A percentile compares a stretch with the other conserved stretches of the same genome.
These are phyloP conservation scores for Damaliscus lunatus DNA, from an alignment of 2,113 vertebrate genomes.

Conservation along the genomic window DNA sequence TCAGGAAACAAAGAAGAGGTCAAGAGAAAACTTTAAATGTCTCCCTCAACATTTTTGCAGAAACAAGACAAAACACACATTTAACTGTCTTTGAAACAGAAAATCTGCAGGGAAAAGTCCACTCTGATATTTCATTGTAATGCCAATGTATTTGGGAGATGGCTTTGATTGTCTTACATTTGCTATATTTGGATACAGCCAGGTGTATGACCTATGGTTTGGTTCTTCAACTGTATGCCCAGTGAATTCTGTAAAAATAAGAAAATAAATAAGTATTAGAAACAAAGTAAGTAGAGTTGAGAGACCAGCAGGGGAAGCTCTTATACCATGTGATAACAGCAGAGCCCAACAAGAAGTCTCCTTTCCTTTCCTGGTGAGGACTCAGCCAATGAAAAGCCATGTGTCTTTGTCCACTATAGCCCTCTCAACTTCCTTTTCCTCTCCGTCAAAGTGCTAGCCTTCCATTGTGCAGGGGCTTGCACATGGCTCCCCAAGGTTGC, in stretches of 20 bases:
- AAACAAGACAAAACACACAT: neutral
- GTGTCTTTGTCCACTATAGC: neutral
- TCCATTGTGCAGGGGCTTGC: neutral
- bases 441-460: neutral
- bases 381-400: neutral
- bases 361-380: neutral
- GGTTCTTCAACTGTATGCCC: neutral
- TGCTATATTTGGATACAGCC: neutral
- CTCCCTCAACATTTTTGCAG: neutral
- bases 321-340: neutral
- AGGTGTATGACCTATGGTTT: neutral
- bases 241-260: neutral
- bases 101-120: neutral
- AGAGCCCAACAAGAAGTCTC: neutral
- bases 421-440: neutral
- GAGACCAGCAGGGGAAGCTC: neutral
- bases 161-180: neutral
- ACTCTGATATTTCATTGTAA: neutral
- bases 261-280: neutral
- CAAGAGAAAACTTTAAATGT: neutral
- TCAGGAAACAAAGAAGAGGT: conserved; percentile 4
- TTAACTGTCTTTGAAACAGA: neutral
- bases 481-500: neutral
- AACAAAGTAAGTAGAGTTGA: neutral
- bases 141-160: neutral